Evolutionary conservation across 2,797 vertebrate species (phyloP).

Genomic region (Meda fulgida): DNA sequence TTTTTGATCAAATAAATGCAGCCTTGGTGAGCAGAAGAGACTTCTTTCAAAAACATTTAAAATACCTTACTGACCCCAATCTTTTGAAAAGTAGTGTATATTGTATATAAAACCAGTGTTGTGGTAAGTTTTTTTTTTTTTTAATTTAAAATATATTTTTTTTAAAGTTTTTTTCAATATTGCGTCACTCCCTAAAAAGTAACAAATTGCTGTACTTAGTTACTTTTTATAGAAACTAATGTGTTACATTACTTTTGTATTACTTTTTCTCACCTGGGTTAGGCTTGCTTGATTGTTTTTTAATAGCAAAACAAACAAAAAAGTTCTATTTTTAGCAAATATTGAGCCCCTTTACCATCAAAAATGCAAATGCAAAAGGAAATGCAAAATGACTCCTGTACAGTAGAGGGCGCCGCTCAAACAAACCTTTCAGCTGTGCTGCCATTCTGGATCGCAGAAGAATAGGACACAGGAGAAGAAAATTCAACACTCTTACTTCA

Average conservation of each 20-base stretch:
- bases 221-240: neutral
- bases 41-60: neutral
- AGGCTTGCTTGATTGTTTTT: neutral
- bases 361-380: neutral
- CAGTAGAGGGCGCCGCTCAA: neutral
- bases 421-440: neutral
- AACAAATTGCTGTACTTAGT: neutral
- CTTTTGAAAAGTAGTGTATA: neutral
- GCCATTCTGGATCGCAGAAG: neutral
- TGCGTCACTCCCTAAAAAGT: neutral
- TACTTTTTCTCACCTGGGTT: neutral
- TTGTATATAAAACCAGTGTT: neutral
- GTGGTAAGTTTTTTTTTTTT: no score
- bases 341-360: neutral
- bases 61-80: neutral
- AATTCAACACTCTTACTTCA: neutral
- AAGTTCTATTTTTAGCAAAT: neutral
- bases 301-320: no score
- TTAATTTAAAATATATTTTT: no score
- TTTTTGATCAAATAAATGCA: neutral
- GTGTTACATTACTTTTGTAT: neutral
- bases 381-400: neutral
- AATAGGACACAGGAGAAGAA: neutral
- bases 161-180: no score
- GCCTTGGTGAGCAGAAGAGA: neutral